Evolutionary conservation across 2,888 invertebrate genomes (phyloP).

Genomic region (Eumacrocentrus americanus): DNA sequence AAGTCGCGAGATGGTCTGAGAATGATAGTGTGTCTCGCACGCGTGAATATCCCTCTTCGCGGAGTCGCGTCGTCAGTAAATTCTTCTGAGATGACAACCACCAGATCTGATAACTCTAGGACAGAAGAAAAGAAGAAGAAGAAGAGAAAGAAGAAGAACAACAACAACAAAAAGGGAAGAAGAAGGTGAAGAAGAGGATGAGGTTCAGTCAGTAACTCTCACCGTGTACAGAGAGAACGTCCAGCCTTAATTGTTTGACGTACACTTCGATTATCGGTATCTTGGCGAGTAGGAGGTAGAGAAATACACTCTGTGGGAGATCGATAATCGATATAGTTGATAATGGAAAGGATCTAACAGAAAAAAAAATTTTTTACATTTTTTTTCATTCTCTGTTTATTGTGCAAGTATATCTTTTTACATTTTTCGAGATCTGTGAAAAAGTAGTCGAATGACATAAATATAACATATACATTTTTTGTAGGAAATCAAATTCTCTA

Average conservation of each 20-base stretch:
- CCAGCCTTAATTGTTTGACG: slow-evolving; percentile 11
- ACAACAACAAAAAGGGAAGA: background rate
- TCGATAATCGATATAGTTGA: background rate
- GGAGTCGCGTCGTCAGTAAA: slow-evolving; percentile 54
- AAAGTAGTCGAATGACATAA: too few species aligned
- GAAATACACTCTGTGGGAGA: background rate
- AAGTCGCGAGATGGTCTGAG: slow-evolving; percentile 34
- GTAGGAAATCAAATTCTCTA: too few species aligned
- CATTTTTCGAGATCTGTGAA: too few species aligned
- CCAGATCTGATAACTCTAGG: slow-evolving; percentile 24
- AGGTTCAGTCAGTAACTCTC: slow-evolving; percentile 24
- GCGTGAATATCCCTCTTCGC: slow-evolving; percentile 25
- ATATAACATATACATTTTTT: too few species aligned
- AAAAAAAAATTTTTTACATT: background rate
- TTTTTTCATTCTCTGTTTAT: too few species aligned
- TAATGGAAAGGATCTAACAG: too few species aligned
- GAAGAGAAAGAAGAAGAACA: background rate
- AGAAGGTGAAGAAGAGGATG: background rate
- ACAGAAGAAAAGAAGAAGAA: slow-evolving; percentile 19
- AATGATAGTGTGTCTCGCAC: slow-evolving; percentile 34
- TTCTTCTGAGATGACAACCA: slow-evolving; percentile 56
- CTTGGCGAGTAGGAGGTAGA: background rate
- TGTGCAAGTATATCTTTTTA: too few species aligned
- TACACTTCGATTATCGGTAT: slow-evolving; percentile 10
- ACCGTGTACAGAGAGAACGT: background rate